Evolutionary conservation across 1,140 invertebrate species (phyloP).

Genomic region (Ceratitis capitata): DNA sequence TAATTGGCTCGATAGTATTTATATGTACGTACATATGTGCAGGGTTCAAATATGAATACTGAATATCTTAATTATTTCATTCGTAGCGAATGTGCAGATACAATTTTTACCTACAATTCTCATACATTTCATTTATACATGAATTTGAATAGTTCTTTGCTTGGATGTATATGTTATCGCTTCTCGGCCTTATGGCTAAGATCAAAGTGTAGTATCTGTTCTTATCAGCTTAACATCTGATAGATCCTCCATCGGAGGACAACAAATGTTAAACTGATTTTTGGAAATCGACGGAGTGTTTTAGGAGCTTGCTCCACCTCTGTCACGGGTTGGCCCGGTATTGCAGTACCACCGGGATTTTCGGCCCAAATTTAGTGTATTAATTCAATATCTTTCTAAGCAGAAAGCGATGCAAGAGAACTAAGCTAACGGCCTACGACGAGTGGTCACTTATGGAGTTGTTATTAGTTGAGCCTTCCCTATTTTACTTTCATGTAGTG

Average conservation of each 20-base stretch:
- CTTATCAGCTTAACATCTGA: constrained; percentile 76
- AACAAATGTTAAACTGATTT: constrained; percentile 74
- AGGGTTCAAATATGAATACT: too few species aligned
- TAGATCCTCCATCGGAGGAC: constrained; percentile 70
- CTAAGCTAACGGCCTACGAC: too few species aligned
- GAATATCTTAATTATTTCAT: background rate
- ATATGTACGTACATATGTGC: too few species aligned
- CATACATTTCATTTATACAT: background rate
- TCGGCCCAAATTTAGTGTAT: background rate
- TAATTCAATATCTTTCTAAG: too few species aligned
- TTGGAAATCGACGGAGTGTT: constrained; percentile 67
- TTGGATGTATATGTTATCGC: background rate
- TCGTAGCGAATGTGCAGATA: background rate
- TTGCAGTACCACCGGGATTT: constrained; percentile 68
- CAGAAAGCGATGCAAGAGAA: too few species aligned
- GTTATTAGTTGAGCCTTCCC: too few species aligned
- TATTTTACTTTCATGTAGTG: too few species aligned
- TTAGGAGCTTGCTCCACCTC: constrained; percentile 69
- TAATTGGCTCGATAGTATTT: too few species aligned
- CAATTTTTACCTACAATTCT: background rate
- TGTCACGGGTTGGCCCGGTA: constrained; percentile 69
- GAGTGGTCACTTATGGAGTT: too few species aligned
- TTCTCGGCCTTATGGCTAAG: constrained; percentile 64
- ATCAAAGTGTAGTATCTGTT: constrained; percentile 72
- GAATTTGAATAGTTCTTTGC: background rate